Conservation (phyloP, 2,797 vertebrate species). For the Anabacerthia variegaticeps region DNA sequence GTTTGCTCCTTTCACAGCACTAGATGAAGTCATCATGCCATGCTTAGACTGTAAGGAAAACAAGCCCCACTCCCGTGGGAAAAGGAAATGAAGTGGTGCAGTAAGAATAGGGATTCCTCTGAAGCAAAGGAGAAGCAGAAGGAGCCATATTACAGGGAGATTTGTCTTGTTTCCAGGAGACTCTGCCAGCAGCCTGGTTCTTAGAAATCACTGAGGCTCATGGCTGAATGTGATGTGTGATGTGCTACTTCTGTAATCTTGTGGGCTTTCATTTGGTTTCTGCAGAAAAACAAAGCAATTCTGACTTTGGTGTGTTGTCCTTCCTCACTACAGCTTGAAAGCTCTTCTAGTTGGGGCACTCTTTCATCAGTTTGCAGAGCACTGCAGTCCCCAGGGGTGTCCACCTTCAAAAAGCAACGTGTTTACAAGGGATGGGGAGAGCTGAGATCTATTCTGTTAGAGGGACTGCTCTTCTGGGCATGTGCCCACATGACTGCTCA, state of each 20-base stretch:
- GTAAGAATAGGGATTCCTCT: background rate
- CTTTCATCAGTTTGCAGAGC: background rate
- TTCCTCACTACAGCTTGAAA: background rate
- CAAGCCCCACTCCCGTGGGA: background rate
- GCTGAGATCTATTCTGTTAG: background rate
- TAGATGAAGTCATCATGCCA: background rate
- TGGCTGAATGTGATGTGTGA: background rate
- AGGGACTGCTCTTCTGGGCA: background rate
- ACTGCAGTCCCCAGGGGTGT: background rate
- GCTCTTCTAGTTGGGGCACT: background rate
- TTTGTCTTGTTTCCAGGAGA: background rate
- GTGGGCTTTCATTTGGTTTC: background rate
- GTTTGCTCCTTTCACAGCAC: background rate
- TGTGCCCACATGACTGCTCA: background rate
- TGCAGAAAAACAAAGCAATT: constrained; percentile 1
- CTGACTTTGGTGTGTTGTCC: background rate
- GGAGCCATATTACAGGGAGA: background rate
- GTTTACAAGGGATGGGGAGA: background rate
- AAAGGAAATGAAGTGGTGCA: background rate
- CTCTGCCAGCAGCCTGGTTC: background rate
- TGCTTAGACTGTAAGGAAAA: background rate
- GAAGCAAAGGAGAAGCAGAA: background rate
- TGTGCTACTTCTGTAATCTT: background rate
- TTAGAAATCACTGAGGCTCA: background rate
- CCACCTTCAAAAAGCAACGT: background rate